Evolutionary conservation across 2,888 invertebrate genomes (phyloP), one percentile per base, ranked within the genome.

Genomic region (Hemistola chrysoprasaria): DNA sequence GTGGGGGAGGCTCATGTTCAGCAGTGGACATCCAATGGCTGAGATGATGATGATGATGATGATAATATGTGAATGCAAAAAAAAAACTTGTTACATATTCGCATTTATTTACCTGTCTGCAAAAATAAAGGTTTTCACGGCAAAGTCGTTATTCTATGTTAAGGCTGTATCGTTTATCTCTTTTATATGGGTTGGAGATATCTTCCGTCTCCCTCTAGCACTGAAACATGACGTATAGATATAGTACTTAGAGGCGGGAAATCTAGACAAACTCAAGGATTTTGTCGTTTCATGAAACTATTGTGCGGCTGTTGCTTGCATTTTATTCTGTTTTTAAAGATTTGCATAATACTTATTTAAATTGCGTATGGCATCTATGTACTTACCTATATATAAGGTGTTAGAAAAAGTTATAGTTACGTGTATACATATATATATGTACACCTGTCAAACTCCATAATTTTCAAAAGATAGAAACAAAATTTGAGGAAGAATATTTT

Each of bases 231-330:
- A 37, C 24, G 42, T 42, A 71, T 66, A n/a, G n/a, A n/a, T n/a
- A n/a, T n/a, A n/a, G 66, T 63, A 67, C 62, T 4, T 16, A 66
- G 60, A 61, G 65, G 63, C 66, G 69, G 71, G 71, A 71, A 76
- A 68, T 67, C 58, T 54, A 55, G 54, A 64, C 51, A 54, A 59
- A 36, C 58, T 65, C 63, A 65, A 69, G 70, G 71, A 60, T 65
- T 65, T 65, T 51, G 50, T 54, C 33, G 50, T 47, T 52, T 35
- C 52, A 38, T 50, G 48, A 46, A 38, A 42, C 36, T 47, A 34
- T 41, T 31, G 40, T 1, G 41, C 39, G 51, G 40, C 38, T 34
- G 16, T 2, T 16, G 23, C 25, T 30, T 26, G 25, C 8, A 24
- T 8, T 16, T 36, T 9, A 25, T 29, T 30, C 11, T 21, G 11